A percentile compares a stretch with the other conserved stretches of the same genome.
phyloP scores from a whole-genome alignment of 2,113 vertebrate genomes.

The Miniopterus natalensis region DNA sequence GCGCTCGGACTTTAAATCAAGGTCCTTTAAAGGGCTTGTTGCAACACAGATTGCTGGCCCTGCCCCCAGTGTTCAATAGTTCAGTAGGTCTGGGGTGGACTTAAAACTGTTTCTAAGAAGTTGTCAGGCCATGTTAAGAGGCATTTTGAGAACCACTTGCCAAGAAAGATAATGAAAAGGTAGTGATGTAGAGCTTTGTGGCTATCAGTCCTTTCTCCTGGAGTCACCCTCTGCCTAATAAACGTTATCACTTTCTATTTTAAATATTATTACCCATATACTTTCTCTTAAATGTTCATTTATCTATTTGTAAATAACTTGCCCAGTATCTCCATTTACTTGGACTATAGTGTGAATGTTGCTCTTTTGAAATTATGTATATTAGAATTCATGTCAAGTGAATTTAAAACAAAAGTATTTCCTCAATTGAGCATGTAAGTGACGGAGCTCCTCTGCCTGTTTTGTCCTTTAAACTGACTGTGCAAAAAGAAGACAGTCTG shows the following conservation, averaged over 20 bases:
- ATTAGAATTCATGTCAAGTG: neutral
- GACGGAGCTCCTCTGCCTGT: neutral
- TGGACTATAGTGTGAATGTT: neutral
- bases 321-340: neutral
- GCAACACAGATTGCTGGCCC: neutral
- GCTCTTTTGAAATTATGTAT: neutral
- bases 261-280: neutral
- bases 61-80: neutral
- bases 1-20: neutral
- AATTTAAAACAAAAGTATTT: neutral
- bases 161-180: neutral
- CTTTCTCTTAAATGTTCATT: neutral
- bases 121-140: neutral
- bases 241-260: neutral
- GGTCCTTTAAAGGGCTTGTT: neutral
- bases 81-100: neutral
- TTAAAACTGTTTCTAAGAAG: neutral
- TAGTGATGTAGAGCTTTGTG: neutral
- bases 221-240: neutral
- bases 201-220: neutral
- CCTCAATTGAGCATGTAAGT: neutral
- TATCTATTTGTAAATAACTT: constrained; percentile 3
- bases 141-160: neutral
- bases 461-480: constrained; percentile 20
- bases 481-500: neutral